Evolutionary conservation across 2,797 vertebrate genomes (phyloP), one percentile per base, ranked within the genome.

Genomic region (Ataeniobius toweri): DNA sequence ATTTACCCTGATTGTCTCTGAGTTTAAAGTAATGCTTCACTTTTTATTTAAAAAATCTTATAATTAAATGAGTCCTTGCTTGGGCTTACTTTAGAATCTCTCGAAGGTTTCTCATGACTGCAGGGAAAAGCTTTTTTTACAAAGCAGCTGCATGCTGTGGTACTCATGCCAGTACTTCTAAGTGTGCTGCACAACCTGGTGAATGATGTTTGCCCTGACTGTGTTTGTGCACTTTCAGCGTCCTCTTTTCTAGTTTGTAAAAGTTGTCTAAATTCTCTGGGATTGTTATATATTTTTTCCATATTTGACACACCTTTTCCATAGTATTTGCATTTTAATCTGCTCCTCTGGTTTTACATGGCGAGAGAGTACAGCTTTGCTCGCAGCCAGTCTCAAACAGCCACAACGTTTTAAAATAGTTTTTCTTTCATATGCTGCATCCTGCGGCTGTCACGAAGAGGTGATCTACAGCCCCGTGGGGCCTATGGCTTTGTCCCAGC

Each of bases 361-460:
- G 58, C 59, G 55, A 39, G 7, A 76, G 24, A 61, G 71, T 71
- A 18, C 39, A 67, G 44, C 70, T 70, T 83, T 71, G 80, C 58
- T 59, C 39, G 46, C 61, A 31, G 5, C 46, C 72, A 8, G 1
- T 63, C 70, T 78, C 20, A 12, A 12, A 70, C 39, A 22, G 65
- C 70, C 1, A 16, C 22, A 56, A 61, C 20, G 0, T 20, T 53
- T 31, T 56, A 26, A 9, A 67, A 22, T 67, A 55, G 9, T 22
- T 58, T n/a, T 16, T 71, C 73, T 61, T 78, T 67, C 65, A 8
- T 39, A 18, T 63, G 72, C 28, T 65, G 63, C 79, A 84, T 80
- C 83, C 41, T 71, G 56, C 81, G 86, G 78, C 86, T 80, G 73
- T 73, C 81, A 86, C 72, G 80, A 83, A 85, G 41, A 8, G 31